Percentiles rank a stretch among this genome's conserved stretches.
Conservation (phyloP, 2,113 vertebrate genomes). For the Prochilodus magdalenae region DNA sequence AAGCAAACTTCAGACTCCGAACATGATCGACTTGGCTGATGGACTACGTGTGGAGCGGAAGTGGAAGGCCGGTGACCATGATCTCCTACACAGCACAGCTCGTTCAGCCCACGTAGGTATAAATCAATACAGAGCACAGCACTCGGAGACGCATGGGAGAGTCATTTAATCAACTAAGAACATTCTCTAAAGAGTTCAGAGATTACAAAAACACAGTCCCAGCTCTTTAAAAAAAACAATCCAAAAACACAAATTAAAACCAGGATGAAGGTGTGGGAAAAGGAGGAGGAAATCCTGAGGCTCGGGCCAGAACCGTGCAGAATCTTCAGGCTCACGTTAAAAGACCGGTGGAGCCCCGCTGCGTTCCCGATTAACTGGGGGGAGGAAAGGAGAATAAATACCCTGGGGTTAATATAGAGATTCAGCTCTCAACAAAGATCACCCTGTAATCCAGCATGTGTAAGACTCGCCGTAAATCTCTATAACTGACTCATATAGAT, state of each 20-base stretch:
- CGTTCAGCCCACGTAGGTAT: too few relatives aligned
- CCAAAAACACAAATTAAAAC: conserved; percentile 32
- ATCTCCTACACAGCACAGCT: too few relatives aligned
- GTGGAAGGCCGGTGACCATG: too few relatives aligned
- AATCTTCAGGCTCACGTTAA: not conserved
- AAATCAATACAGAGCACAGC: not conserved
- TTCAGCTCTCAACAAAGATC: too few relatives aligned
- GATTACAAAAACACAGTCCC: conserved; percentile 29
- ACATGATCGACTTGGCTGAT: too few relatives aligned
- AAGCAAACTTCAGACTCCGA: too few relatives aligned
- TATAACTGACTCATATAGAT: too few relatives aligned
- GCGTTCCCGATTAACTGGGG: conserved; percentile 9
- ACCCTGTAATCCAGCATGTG: too few relatives aligned
- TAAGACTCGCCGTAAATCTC: too few relatives aligned
- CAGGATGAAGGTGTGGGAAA: not conserved
- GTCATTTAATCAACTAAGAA: conserved; percentile 42
- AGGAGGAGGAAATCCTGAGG: not conserved
- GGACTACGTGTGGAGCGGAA: too few relatives aligned
- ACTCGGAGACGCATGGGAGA: not conserved
- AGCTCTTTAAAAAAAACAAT: conserved; percentile 38
- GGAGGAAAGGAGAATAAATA: not conserved
- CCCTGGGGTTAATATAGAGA: too few relatives aligned
- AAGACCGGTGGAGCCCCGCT: not conserved
- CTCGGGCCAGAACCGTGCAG: not conserved
- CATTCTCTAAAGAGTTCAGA: conserved; percentile 27